Conservation (phyloP, 1,140 invertebrate genomes). For the Thaumatotibia leucotreta region DNA sequence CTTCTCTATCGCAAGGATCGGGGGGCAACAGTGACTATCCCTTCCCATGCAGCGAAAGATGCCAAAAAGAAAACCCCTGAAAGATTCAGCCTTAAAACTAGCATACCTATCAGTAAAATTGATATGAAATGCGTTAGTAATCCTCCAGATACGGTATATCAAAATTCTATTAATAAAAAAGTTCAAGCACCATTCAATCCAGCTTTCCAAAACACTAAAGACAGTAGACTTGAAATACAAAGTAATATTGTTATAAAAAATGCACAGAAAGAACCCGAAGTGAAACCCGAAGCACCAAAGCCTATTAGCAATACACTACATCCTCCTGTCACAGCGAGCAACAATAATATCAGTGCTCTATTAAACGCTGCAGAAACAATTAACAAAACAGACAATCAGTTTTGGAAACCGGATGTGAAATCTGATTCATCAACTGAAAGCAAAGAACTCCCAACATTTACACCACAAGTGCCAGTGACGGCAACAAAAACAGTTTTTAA, state of each 20-base stretch:
- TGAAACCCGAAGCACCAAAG: slow-evolving; percentile 16
- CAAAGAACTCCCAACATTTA: slow-evolving; percentile 30
- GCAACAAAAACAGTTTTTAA: slow-evolving; percentile 35
- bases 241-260: slow-evolving; percentile 62
- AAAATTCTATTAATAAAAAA: slow-evolving; percentile 38
- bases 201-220: slow-evolving; percentile 36
- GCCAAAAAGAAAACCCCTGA: slow-evolving; percentile 53
- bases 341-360: slow-evolving; percentile 51
- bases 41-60: slow-evolving; percentile 33
- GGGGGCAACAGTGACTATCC: slow-evolving; percentile 42
- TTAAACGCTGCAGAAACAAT: slow-evolving; percentile 58
- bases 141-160: slow-evolving; percentile 41
- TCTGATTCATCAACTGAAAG: slow-evolving; percentile 28
- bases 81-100: slow-evolving; percentile 68
- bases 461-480: slow-evolving; percentile 1
- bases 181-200: slow-evolving; percentile 31
- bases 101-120: slow-evolving; percentile 70
- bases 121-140: slow-evolving; percentile 65
- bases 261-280: slow-evolving; percentile 36
- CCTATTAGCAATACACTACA: background rate
- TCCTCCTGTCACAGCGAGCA: slow-evolving; percentile 16
- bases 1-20: slow-evolving; percentile 42
- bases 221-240: slow-evolving; percentile 58
- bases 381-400: slow-evolving; percentile 50
- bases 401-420: slow-evolving; percentile 41